Percentiles rank a stretch among this genome's conserved stretches.
Evolutionary conservation across 2,113 vertebrate species (phyloP).

Genomic region (Patagioenas fasciata): DNA sequence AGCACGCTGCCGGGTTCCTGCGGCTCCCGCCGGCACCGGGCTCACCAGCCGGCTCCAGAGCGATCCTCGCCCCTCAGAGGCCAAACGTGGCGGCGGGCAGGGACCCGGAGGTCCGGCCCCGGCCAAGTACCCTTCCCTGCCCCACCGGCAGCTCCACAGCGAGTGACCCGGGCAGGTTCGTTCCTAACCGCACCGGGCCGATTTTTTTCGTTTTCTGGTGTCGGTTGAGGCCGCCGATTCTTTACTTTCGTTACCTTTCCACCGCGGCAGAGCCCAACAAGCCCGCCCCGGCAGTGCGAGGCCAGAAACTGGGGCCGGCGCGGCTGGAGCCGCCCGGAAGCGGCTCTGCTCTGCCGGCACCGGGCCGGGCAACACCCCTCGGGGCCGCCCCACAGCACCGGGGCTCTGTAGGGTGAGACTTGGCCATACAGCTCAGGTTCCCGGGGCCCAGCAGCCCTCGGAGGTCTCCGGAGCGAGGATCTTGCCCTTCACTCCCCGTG

Average conservation of each 20-base stretch:
- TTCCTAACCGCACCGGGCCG: neutral
- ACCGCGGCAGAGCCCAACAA: neutral
- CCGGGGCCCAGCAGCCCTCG: neutral
- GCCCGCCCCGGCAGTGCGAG: neutral
- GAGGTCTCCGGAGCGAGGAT: neutral
- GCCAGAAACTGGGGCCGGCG: neutral
- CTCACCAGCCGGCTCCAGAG: neutral
- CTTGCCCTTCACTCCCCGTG: rapidly evolving
- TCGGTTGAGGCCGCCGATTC: rapidly evolving
- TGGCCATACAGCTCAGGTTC: neutral
- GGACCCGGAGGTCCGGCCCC: neutral
- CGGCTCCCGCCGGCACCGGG: neutral
- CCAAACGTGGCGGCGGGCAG: neutral
- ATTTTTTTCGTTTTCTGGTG: constrained; percentile 13
- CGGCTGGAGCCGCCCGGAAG: too few relatives aligned
- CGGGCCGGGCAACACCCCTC: neutral
- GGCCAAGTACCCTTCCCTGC: neutral
- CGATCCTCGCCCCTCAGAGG: neutral
- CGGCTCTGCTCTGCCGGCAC: neutral
- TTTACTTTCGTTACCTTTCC: constrained; percentile 25
- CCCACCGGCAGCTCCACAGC: rapidly evolving
- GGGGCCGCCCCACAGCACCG: neutral
- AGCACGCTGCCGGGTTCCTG: too few relatives aligned
- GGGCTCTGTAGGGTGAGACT: rapidly evolving
- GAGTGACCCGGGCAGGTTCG: neutral